Evolutionary conservation across 2,888 invertebrate genomes (phyloP), one percentile per base, ranked within the genome.

Genomic region (Aelia acuminata): DNA sequence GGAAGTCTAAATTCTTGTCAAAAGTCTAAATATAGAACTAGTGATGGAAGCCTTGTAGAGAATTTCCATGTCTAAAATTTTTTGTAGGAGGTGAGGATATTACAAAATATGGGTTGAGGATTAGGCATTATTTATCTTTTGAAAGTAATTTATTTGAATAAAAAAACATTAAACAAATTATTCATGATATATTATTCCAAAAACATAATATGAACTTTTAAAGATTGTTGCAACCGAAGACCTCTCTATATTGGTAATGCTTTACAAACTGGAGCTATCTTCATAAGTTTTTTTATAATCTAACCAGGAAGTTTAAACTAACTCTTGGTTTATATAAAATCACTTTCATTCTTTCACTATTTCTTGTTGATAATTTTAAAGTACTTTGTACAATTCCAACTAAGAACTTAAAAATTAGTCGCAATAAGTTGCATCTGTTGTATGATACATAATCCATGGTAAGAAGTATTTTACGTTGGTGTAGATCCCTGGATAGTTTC

Each of bases 401-500:
- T 20, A 53, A n/a, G n/a, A 57, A 31, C 57, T 4, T 26, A 53
- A n/a, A 53, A n/a, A 57, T 57, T 39, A 43, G 20, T 39, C 7
- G 22, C 75, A 75, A 11, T 75, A 75, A 75, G 10, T 75, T 7
- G 39, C 75, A 75, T 75, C 75, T 39, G 20, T 75, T 7, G 75
- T 75, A 43, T 75, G 75, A 35, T 39, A 1, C 39, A 5, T 75
- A 39, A 75, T 75, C 75, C 75, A 75, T 39, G 35, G 75, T 39
- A 75, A 75, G 22, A 75, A 75, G 15, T 75, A 22, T 39, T 75
- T 75, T 7, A 75, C 75, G 35, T 75, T 75, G 15, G 75, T 75
- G 75, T 75, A 75, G 39, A 75, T 39, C 10, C 75, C 75, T 75
- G 75, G 75, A 39, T 75, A 75, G 20, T 43, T 75, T 75, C 10